These are phyloP conservation scores for Conus canariensis DNA, from an alignment of 2,888 invertebrate genomes.

Conservation along the genomic window DNA sequence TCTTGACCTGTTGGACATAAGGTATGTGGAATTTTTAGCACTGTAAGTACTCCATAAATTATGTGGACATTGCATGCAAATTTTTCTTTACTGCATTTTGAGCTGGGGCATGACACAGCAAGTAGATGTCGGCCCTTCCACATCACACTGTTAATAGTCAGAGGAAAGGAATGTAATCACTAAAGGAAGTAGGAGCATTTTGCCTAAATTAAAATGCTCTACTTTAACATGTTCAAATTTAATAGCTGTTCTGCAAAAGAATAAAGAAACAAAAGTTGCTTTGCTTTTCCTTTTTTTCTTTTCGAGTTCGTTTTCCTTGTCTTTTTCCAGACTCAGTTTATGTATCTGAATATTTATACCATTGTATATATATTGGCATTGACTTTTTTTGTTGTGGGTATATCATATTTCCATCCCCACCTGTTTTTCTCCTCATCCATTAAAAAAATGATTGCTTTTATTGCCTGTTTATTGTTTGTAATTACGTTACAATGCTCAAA, in stretches of 20 bases:
- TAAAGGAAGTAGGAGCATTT: too few relatives aligned
- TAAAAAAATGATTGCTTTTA: not conserved
- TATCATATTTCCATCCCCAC: not conserved
- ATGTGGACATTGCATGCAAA: too few relatives aligned
- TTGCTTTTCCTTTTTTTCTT: not conserved
- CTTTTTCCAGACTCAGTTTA: not conserved
- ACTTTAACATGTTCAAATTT: too few relatives aligned
- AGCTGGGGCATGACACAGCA: not conserved
- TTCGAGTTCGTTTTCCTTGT: not conserved
- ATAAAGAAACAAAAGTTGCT: too few relatives aligned
- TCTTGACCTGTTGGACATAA: too few relatives aligned
- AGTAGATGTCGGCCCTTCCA: not conserved
- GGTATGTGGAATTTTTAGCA: too few relatives aligned
- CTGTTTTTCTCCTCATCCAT: not conserved
- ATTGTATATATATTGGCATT: not conserved
- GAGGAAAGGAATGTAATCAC: too few relatives aligned
- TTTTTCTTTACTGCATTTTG: too few relatives aligned
- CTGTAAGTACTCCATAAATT: too few relatives aligned
- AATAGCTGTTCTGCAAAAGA: too few relatives aligned
- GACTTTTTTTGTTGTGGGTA: not conserved
- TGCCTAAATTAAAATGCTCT: too few relatives aligned
- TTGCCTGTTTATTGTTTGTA: not conserved
- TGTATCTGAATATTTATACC: not conserved
- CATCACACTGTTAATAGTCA: too few relatives aligned
- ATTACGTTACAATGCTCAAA: not conserved